Evolutionary conservation across 1,140 invertebrate genomes (phyloP), one percentile per base, ranked within the genome.

Genomic region (Aradophagus sp.): DNA sequence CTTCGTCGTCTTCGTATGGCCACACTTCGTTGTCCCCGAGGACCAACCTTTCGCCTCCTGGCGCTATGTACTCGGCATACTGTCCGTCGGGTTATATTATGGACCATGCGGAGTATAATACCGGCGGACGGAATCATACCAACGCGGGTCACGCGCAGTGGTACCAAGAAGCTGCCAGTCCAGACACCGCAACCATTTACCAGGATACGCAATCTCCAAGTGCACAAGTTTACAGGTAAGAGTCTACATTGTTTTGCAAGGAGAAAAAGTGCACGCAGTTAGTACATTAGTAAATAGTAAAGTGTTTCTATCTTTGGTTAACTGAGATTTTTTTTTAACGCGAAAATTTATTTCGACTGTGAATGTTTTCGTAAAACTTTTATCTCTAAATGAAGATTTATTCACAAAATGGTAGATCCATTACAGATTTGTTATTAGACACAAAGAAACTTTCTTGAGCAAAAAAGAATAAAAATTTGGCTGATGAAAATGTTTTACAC

Each of bases 1-100:
- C 89, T 41, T 90, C 89, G 61, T 88, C 87, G 1, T 90, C 89
- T 1, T 90, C 88, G 65, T 85, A 86, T 68, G 84, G 86, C 0
- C 83, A 84, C 52, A 72, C 76, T 2, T 77, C 80, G 10, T 63
- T 81, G 5, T 77, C 77, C 0, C 74, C 80, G n/a, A 83, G 88
- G 23, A 86, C 87, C 19, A 88, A 88, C 31, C 81, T 87, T 0
- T 85, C 86, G 11, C 84, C 89, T 0, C 80, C 86, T 45, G 76
- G 87, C 56, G 86, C 86, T 73, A 84, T 86, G 81, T 86, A 86
- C 52, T 79, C 86, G n/a, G 80, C 85, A 3, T 88, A 86, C 53
- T 87, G 86, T 81, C 66, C 87, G 61, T 72, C 85, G 71, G 87
- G 83, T 6, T 86, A 86, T 44, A 83, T 86, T 13, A 85, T 85